phyloP scores from a whole-genome alignment of 1,140 invertebrate genomes.

The Drosophila paulistorum region DNA sequence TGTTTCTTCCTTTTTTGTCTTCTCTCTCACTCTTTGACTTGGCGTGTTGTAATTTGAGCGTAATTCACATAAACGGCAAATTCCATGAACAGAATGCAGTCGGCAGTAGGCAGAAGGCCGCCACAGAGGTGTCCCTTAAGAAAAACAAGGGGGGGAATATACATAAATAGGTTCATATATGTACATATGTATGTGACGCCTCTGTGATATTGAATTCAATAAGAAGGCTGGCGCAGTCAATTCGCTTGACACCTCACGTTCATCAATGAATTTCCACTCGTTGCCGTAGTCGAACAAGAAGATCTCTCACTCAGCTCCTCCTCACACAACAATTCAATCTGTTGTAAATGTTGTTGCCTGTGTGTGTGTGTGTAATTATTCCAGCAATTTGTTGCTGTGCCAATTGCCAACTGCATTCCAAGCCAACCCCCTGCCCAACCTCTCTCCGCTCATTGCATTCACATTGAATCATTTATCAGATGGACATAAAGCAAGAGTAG shows the following conservation, averaged over 20 bases:
- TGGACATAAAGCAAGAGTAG: neutral
- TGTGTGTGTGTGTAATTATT: slow-evolving; percentile 79
- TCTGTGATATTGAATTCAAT: slow-evolving; percentile 29
- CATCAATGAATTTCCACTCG: slow-evolving; percentile 62
- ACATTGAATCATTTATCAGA: slow-evolving; percentile 19
- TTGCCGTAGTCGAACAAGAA: neutral
- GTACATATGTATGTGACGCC: slow-evolving; percentile 20
- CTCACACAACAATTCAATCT: slow-evolving; percentile 66
- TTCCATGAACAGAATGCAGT: slow-evolving; percentile 36
- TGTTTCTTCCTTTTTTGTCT: neutral
- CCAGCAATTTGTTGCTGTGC: slow-evolving; percentile 81
- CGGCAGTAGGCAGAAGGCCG: neutral
- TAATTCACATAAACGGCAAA: slow-evolving; percentile 71
- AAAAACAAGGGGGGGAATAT: neutral
- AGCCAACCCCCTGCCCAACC: neutral
- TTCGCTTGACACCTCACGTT: slow-evolving; percentile 80
- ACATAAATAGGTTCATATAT: neutral
- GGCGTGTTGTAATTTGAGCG: slow-evolving; percentile 71
- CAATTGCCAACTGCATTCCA: slow-evolving; percentile 78
- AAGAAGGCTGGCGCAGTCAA: slow-evolving; percentile 58
- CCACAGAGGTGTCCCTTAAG: slow-evolving; percentile 27
- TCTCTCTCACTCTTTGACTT: slow-evolving; percentile 18
- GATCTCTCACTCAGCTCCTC: slow-evolving; percentile 52
- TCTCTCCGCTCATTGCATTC: neutral
- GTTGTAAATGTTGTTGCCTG: slow-evolving; percentile 37